These are phyloP conservation scores for Hippoglossus hippoglossus DNA, from an alignment of 2,797 vertebrate genomes.

Conservation along the genomic window DNA sequence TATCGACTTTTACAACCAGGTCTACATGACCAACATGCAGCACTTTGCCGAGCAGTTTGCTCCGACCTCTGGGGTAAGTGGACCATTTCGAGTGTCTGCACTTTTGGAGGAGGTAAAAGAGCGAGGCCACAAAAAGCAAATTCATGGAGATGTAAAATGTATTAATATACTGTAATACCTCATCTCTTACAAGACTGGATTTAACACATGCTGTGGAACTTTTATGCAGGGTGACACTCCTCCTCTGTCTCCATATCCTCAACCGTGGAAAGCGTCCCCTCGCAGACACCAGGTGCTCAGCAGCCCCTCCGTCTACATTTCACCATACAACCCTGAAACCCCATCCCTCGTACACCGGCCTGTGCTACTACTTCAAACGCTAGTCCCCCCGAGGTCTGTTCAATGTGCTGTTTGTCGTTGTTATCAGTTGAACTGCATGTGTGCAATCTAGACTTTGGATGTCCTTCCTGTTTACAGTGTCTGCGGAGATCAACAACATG, in stretches of 20 bases:
- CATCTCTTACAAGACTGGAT: neutral
- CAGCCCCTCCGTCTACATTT: conserved; percentile 82
- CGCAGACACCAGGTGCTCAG: conserved; percentile 79
- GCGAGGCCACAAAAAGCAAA: neutral
- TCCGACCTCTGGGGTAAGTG: conserved; percentile 42
- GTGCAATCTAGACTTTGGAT: neutral
- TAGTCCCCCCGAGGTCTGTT: conserved; percentile 85
- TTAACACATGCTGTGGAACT: conserved; percentile 7
- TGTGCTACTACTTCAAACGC: conserved; percentile 87
- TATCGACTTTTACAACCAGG: conserved; percentile 88
- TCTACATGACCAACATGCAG: conserved; percentile 84
- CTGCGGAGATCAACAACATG: conserved; percentile 90
- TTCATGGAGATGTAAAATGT: neutral
- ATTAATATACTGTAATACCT: neutral
- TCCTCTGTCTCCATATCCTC: conserved; percentile 86
- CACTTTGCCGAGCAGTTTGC: conserved; percentile 86
- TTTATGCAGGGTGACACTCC: conserved; percentile 81
- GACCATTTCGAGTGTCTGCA: neutral
- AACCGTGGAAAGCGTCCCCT: conserved; percentile 71
- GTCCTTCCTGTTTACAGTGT: conserved; percentile 67
- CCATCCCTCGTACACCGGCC: conserved; percentile 66
- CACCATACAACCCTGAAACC: conserved; percentile 68
- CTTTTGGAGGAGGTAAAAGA: neutral
- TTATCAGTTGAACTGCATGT: neutral
- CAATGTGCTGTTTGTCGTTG: neutral